Conservation (phyloP, 53 echinoderm and acorn worm species). For the Astropecten irregularis region DNA sequence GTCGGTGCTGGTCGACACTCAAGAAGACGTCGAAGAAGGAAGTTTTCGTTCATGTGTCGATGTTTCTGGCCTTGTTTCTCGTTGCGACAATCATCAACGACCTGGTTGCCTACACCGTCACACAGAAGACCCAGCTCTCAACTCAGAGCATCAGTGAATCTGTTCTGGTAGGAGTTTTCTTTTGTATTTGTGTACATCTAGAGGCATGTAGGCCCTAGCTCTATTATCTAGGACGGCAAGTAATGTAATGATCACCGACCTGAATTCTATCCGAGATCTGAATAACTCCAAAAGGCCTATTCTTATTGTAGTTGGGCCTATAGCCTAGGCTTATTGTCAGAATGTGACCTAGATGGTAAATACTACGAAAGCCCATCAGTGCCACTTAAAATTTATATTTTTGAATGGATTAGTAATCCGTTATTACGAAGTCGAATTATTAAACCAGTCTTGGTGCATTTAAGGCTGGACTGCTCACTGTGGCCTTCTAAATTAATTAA, state of each 20-base stretch:
- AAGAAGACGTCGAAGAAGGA: conserved; percentile 76
- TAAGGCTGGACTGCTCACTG: too few species aligned
- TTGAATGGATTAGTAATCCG: too few species aligned
- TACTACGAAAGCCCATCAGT: too few species aligned
- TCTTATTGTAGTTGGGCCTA: too few species aligned
- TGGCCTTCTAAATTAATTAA: too few species aligned
- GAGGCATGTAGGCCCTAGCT: background rate
- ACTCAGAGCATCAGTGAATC: conserved; percentile 74
- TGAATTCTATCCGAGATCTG: too few species aligned
- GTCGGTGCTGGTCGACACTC: conserved; percentile 36
- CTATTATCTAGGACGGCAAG: background rate
- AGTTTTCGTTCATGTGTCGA: conserved; percentile 65
- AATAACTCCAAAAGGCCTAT: too few species aligned
- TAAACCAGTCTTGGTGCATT: too few species aligned
- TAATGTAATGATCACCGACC: background rate
- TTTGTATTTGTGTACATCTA: background rate
- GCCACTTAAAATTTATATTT: too few species aligned
- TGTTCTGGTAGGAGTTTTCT: conserved; percentile 63
- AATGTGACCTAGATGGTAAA: too few species aligned
- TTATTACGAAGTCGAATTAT: too few species aligned
- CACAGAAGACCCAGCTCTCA: conserved; percentile 65
- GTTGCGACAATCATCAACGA: conserved; percentile 70
- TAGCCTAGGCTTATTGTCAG: too few species aligned
- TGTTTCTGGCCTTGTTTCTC: conserved; percentile 68
- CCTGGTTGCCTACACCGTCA: conserved; percentile 59